A percentile compares a stretch with the other conserved stretches of the same genome.
These are phyloP conservation scores for Ophioderma brevispina DNA, from an alignment of 35 echinoderm and acorn worm genomes.

Conservation along the genomic window DNA sequence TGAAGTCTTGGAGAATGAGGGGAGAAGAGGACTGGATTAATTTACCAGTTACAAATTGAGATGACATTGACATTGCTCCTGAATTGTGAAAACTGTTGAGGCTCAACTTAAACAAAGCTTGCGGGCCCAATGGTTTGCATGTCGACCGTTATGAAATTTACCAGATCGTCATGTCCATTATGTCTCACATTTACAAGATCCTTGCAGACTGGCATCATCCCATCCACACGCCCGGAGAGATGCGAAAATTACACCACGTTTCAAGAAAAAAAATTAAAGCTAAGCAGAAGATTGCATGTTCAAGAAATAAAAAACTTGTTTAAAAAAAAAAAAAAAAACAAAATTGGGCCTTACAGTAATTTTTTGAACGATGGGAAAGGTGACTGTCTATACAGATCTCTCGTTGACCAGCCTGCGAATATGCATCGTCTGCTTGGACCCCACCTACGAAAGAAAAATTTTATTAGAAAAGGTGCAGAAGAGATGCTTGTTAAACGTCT, in stretches of 20 bases:
- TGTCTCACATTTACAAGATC: conserved; percentile 25
- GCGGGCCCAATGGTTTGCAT: conserved; percentile 12
- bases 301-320: no score
- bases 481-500: no score
- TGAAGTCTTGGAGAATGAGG: not conserved
- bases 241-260: conserved; percentile 44
- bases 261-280: no score
- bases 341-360: no score
- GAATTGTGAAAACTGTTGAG: conserved; percentile 4
- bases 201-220: conserved; percentile 31
- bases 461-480: no score
- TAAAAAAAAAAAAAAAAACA: no score
- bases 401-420: no score
- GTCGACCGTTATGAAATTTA: conserved; percentile 40
- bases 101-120: not conserved
- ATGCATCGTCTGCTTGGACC: no score
- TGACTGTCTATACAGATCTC: no score
- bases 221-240: conserved; percentile 56
- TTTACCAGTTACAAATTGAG: not conserved
- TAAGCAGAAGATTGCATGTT: no score
- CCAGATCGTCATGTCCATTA: conserved; percentile 15
- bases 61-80: not conserved
- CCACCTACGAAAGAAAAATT: no score
- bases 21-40: not conserved
- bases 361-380: no score